Evolutionary conservation across 2,888 invertebrate genomes (phyloP).

Genomic region (Bombylius discolor): DNA sequence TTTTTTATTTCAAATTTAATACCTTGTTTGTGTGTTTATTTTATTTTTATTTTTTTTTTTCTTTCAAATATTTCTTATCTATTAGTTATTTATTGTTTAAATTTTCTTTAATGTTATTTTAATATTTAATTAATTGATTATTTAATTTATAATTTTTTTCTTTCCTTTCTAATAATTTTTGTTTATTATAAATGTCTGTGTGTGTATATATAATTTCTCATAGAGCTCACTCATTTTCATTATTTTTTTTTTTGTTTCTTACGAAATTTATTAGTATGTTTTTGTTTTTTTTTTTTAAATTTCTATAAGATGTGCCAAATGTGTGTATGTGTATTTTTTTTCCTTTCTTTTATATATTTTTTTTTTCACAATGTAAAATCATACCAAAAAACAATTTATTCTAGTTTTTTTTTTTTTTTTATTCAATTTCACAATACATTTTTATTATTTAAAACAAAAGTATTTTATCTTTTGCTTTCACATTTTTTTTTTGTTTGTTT

Average conservation of each 20-base stretch:
- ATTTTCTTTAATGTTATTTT: slow-evolving; percentile 3
- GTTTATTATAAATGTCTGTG: not conserved
- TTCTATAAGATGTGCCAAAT: slow-evolving; percentile 6
- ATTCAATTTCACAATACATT: no score
- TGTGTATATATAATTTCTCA: not conserved
- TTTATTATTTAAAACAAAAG: no score
- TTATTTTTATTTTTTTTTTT: slow-evolving; percentile 12
- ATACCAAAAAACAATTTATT: no score
- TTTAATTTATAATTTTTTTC: slow-evolving; percentile 3
- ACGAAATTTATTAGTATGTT: slow-evolving; percentile 3
- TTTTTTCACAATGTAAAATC: not conserved
- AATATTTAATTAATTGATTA: slow-evolving; percentile 2
- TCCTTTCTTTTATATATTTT: not conserved
- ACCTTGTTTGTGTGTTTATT: slow-evolving; percentile 8
- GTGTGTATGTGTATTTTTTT: slow-evolving; percentile 5
- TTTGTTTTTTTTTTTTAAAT: slow-evolving; percentile 9
- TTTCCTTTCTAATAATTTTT: slow-evolving; percentile 2
- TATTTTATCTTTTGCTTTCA: no score
- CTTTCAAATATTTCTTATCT: slow-evolving; percentile 4
- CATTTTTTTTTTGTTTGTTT: no score
- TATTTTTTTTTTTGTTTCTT: not conserved
- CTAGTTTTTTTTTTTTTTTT: no score
- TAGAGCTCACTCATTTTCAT: not conserved
- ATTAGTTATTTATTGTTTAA: slow-evolving; percentile 4
- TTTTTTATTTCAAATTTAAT: slow-evolving; percentile 2